Evolutionary conservation across 2,113 vertebrate species (phyloP), one percentile per base, ranked within the genome.

Genomic region (Pelusios castaneus): DNA sequence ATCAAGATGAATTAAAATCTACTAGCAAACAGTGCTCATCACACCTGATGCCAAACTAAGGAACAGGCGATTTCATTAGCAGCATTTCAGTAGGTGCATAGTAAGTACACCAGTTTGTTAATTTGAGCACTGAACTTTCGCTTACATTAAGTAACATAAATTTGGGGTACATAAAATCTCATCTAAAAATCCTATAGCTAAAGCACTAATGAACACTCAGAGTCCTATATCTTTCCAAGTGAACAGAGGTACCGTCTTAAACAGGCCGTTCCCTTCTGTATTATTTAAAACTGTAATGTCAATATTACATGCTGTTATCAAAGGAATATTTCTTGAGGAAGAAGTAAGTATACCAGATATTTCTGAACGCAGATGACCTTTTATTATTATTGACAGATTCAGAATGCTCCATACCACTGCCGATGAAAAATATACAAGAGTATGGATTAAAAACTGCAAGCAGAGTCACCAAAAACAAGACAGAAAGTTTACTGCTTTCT

Each of bases 341-440:
- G 80, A 91, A 92, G 1, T 49, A 52, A 92, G 1, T 49, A 52
- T 29, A 34, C 34, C n/a, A 19, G 52, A 1, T 51, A 78, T 94
- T 95, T 95, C 95, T 97, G 95, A 94, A 96, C 82, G n/a, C 31
- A 87, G 95, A 91, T 97, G 95, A 94, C 92, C 78, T 96, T 90
- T 97, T 96, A 80, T 97, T 97, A 92, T 97, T 86, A 91, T 97
- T 97, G 95, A 95, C 95, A 97, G 96, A 97, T 97, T 95, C 97
- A 97, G 97, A 90, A 92, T 90, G 70, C 88, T 95, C 89, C 95
- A 85, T 76, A 84, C 93, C 94, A 89, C 51, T 87, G 60, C 79
- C 27, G 2, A 81, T 80, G 92, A 89, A 90, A 95, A 93, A 96
- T 89, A 1, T 88, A 93, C 91, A 91, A 76, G 93, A 83, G 14